Base-by-base conservation (phyloP, 2,797 vertebrate species). In the Sarcophilus harrisii region DNA sequence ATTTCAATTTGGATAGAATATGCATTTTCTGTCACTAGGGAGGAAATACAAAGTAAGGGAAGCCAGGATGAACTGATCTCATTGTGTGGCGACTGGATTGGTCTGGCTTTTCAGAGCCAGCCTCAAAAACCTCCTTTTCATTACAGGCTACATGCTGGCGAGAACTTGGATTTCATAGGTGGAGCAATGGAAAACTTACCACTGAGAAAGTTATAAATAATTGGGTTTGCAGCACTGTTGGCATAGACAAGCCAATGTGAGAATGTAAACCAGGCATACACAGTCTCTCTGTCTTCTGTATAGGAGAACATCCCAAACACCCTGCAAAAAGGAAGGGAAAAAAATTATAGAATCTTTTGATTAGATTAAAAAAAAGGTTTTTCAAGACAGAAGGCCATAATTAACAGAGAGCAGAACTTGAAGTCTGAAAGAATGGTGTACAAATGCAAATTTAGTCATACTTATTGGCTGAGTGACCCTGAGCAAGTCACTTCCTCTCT, bases 201-300 rank as follows among this genome's bases (percentile, higher is more conserved):
- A 93, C 99, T 99, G 94, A 99, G 99, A 98, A 99, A 99, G 98
- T 99, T 99, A 98, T 99, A 99, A 99, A 99, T 99, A 97, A 99
- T 99, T 90, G 99, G 99, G 98, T 99, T 99, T 92, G 99, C 99
- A 93, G 99, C 99, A 97, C 99, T 99, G 97, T 99, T 99, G 97
- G 99, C 99, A 54, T 99, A 99, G 29, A 99, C 99, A 93, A 99
- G 99, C 99, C 99, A 99, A 93, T 99, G 99, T 95, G 99, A 99
- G 98, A 99, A 99, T 0, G 99, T 99, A 98, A 99, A 99, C 99
- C 99, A 99, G 62, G 99, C 99, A 0, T 99, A 99, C 21, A 99
- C 99, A 5, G 99, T 99, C 98, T 99, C 99, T 98, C 99, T 99
- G 98, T 99, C 99, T 66, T 99, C 98, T 0, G 99, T 99, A 81